Evolutionary conservation across 2,888 invertebrate genomes (phyloP), one percentile per base, ranked within the genome.

Genomic region (Oeneis ivallda): DNA sequence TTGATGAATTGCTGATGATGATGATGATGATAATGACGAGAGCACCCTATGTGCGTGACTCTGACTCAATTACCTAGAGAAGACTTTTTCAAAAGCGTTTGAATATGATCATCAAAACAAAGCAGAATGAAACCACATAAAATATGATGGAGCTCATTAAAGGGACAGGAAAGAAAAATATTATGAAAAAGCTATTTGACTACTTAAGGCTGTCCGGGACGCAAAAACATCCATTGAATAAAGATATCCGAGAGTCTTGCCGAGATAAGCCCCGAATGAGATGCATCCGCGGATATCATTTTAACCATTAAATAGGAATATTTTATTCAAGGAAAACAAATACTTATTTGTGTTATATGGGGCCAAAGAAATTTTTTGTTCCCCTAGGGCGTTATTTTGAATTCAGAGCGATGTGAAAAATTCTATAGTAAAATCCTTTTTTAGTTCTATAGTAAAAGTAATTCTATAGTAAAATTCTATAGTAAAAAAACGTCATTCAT

Each of bases 181-280:
- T 80, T 78, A 76, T 77, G 73, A 72, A 71, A 73, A 72, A 72
- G 74, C 66, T 77, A 75, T 80, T 79, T 78, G 76, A 76, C 75
- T 75, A 74, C 76, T 75, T 71, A 71, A 52, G 52, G 64, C 62
- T 70, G 65, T 68, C 62, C 66, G 67, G 66, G 62, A 45, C 61
- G 64, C 61, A n/a, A 68, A 70, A 74, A 71, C 70, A 71, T 68
- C 64, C 66, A 53, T 70, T 64, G 68, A 74, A 76, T 75, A 78
- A 75, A 72, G 74, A 72, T 72, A 71, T 74, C 76, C 73, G 73
- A 76, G 73, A 72, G 68, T 66, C 62, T 66, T 59, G 65, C 58
- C 57, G 59, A 65, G 61, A 70, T 67, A 60, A 49, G 43, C 41
- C 54, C 59, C 17, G 26, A 61, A 58, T 53, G 37, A 65, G 52